A percentile compares a stretch with the other conserved stretches of the same genome.
Evolutionary conservation across 2,797 vertebrate species (phyloP).

Genomic region (Chaetodon trifasciatus): DNA sequence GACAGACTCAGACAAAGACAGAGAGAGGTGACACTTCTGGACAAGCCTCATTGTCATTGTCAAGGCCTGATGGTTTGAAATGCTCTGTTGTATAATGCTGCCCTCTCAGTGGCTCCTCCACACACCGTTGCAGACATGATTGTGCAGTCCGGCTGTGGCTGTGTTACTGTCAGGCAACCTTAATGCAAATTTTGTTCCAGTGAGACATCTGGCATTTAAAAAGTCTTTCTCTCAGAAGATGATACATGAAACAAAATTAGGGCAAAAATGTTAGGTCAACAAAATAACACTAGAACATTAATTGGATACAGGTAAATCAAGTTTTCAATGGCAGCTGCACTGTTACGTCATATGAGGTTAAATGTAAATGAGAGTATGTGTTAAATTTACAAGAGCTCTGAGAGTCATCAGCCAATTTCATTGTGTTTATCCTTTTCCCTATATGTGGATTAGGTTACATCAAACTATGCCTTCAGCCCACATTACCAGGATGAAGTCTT

Average conservation of each 20-base stretch:
- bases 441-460: neutral
- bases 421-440: conserved; percentile 9
- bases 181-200: conserved; percentile 63
- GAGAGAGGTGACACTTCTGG: conserved; percentile 70
- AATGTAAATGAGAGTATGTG: conserved; percentile 24
- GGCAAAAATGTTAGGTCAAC: neutral
- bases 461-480: conserved; percentile 1
- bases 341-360: conserved; percentile 13
- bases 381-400: conserved; percentile 8
- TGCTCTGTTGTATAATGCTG: conserved; percentile 60
- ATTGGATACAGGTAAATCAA: neutral
- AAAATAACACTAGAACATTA: conserved; percentile 9
- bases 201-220: conserved; percentile 50
- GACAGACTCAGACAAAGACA: conserved; percentile 48
- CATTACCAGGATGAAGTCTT: conserved; percentile 17
- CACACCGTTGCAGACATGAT: conserved; percentile 40
- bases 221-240: conserved; percentile 26
- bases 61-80: conserved; percentile 73
- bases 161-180: conserved; percentile 56
- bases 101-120: conserved; percentile 56
- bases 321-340: conserved; percentile 4
- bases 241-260: conserved; percentile 16
- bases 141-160: conserved; percentile 47
- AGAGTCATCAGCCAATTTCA: conserved; percentile 7
- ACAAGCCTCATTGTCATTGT: conserved; percentile 75